Evolutionary conservation across 1,140 invertebrate genomes (phyloP), one percentile per base, ranked within the genome.

Genomic region (Nasonia vitripennis): DNA sequence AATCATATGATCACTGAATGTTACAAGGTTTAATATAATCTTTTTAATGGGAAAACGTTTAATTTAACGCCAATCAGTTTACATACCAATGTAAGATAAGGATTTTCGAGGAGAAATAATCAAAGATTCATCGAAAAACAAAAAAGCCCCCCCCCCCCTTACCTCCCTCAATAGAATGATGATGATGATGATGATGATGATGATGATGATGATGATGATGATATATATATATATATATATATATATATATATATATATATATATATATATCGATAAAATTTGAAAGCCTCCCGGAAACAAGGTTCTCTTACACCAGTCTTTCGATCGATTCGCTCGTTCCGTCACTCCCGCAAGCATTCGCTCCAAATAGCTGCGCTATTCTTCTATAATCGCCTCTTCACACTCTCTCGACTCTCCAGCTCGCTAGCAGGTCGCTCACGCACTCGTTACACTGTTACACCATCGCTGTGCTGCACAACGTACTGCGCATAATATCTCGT

Each of bases 31-130:
- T 7, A 62, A 62, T 17, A n/a, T 62, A 62, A 20, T 62, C 20
- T 62, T n/a, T n/a, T 6, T 20, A 62, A 4, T n/a, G 0, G 2
- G 17, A 62, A 62, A 62, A 62, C 55, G 17, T 20, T 62, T 62
- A 62, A 62, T 62, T 0, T 62, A 62, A 62, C 55, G 20, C 20
- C 55, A 62, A 62, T 62, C 55, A 62, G 17, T 62, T 62, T 62
- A 20, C 48, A 81, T 45, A 81, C 70, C 68, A 81, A 81, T 81
- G 68, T 55, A 70, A 70, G 20, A 45, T 80, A 81, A 81, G 45
- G 17, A 51, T 55, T 73, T 81, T 74, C 27, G 17, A 12, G 17
- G 6, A 6, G 55, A 70, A n/a, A 34, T 23, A 81, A 70, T 68
- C 37, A 48, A 14, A 81, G 48, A 2, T 51, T 51, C 14, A 17